A percentile compares a stretch with the other conserved stretches of the same genome.
Conservation (phyloP, 1,140 invertebrate species). For the Zophobas atratus region DNA sequence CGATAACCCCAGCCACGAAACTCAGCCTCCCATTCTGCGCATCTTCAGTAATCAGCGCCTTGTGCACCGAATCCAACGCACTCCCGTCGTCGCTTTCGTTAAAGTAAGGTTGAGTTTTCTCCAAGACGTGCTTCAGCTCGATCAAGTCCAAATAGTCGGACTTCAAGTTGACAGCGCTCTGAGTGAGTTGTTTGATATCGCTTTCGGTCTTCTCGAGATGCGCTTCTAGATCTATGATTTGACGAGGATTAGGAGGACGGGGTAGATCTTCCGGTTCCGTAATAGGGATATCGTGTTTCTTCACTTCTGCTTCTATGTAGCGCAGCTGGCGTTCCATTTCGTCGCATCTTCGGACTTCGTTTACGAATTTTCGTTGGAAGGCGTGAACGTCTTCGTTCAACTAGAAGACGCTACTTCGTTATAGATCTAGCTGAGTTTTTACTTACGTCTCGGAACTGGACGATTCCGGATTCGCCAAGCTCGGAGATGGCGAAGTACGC, state of each 20-base stretch:
- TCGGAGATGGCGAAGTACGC: slow-evolving; percentile 92
- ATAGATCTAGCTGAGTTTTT: slow-evolving; percentile 1
- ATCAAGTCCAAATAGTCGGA: slow-evolving; percentile 95
- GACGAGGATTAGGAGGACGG: slow-evolving; percentile 93
- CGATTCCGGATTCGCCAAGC: slow-evolving; percentile 90
- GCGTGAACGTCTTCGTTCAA: slow-evolving; percentile 87
- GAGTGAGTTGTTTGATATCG: slow-evolving; percentile 93
- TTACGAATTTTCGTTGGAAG: slow-evolving; percentile 93
- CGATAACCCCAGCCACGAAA: slow-evolving; percentile 90
- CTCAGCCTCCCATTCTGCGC: slow-evolving; percentile 76
- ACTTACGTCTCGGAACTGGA: slow-evolving; percentile 92
- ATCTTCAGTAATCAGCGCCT: slow-evolving; percentile 72
- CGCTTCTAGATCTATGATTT: slow-evolving; percentile 97
- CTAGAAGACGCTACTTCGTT: slow-evolving; percentile 68
- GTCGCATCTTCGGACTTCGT: slow-evolving; percentile 92
- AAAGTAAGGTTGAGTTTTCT: slow-evolving; percentile 95
- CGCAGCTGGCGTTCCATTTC: slow-evolving; percentile 95
- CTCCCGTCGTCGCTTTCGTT: slow-evolving; percentile 82
- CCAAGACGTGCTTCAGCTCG: slow-evolving; percentile 93
- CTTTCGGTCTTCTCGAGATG: slow-evolving; percentile 94
- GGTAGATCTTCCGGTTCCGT: slow-evolving; percentile 89
- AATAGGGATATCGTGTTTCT: slow-evolving; percentile 89
- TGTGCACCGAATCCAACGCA: slow-evolving; percentile 73
- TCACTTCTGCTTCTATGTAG: slow-evolving; percentile 96
- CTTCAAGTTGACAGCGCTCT: slow-evolving; percentile 94